Percentiles rank a stretch among this genome's conserved stretches.
Conservation (phyloP, 2,888 invertebrate species). For the Alitta virens region DNA sequence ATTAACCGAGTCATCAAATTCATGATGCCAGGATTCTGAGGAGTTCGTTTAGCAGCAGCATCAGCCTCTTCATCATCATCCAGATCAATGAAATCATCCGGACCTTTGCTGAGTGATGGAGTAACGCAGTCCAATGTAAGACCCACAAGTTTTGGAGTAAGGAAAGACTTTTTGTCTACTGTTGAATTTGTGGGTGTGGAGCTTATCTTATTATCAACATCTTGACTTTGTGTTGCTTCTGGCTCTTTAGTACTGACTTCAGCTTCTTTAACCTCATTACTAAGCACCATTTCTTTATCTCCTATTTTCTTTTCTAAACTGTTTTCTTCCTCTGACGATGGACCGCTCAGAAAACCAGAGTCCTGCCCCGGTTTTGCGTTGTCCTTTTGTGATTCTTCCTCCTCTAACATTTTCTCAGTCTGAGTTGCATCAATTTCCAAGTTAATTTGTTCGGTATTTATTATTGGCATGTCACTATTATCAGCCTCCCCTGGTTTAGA, state of each 20-base stretch:
- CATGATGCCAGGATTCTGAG: conserved; percentile 62
- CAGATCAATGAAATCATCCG: conserved; percentile 66
- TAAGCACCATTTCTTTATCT: background rate
- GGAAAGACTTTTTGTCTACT: background rate
- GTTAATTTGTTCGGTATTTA: background rate
- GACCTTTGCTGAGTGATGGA: conserved; percentile 63
- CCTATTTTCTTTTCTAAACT: conserved; percentile 11
- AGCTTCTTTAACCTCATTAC: too few species aligned
- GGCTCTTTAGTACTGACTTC: too few species aligned
- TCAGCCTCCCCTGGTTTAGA: too few species aligned
- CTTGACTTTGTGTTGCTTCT: background rate
- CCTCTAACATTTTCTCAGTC: background rate
- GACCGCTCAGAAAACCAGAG: conserved; percentile 12
- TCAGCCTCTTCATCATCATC: conserved; percentile 57
- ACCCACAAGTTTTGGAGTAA: conserved; percentile 26
- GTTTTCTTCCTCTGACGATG: conserved; percentile 18
- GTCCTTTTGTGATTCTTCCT: background rate
- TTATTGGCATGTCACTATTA: background rate
- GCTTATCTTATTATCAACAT: background rate
- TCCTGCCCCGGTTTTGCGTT: conserved; percentile 9
- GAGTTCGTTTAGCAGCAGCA: background rate
- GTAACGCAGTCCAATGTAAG: conserved; percentile 34
- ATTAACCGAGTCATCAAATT: conserved; percentile 71
- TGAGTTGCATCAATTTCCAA: background rate
- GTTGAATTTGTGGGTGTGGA: background rate